These are phyloP conservation scores for Drosophila mercatorum DNA, from an alignment of 2,888 invertebrate genomes.

Conservation along the genomic window DNA sequence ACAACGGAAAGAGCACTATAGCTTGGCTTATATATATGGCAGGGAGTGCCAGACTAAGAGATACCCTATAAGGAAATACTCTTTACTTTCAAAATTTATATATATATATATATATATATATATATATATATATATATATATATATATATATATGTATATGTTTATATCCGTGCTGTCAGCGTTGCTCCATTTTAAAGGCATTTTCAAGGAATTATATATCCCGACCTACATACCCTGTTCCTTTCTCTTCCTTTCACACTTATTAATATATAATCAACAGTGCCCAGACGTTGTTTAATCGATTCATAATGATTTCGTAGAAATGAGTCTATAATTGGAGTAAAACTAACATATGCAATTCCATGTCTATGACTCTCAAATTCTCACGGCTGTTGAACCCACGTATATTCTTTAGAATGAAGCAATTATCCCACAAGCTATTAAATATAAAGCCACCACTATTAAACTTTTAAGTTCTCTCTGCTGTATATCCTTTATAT, in stretches of 20 bases:
- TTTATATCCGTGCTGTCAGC: too few species aligned
- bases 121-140: too few species aligned
- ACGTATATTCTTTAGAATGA: not conserved
- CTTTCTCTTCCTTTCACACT: too few species aligned
- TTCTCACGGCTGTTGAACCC: too few species aligned
- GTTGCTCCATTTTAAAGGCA: too few species aligned
- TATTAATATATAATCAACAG: not conserved
- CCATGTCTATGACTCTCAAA: not conserved
- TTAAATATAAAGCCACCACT: not conserved
- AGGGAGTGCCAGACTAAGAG: not conserved
- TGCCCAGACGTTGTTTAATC: not conserved
- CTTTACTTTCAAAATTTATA: too few species aligned
- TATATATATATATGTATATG: too few species aligned
- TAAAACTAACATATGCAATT: not conserved
- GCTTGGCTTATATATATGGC: not conserved
- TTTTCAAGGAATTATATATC: too few species aligned
- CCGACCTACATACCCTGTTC: too few species aligned
- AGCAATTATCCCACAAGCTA: not conserved
- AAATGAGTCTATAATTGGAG: not conserved
- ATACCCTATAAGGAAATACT: not conserved
- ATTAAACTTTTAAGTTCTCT: not conserved
- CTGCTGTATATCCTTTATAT: not conserved
- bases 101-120: too few species aligned
- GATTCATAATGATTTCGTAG: not conserved
- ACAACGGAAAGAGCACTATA: constrained; percentile 14